Evolutionary conservation across 2,797 vertebrate species (phyloP), one percentile per base, ranked within the genome.

Genomic region (Sorex maritimensis): DNA sequence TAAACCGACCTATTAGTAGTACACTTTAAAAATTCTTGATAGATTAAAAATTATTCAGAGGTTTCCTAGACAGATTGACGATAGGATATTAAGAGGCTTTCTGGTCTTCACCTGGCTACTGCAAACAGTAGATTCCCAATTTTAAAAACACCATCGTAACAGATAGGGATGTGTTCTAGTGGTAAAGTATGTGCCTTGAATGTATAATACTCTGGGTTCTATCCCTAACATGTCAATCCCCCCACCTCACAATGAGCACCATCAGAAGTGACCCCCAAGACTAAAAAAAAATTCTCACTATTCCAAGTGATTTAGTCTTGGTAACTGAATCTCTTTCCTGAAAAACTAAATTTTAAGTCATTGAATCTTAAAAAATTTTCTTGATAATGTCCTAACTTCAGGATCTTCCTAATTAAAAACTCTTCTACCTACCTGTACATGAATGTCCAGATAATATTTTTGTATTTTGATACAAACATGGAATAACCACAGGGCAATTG

Each of bases 361-460:
- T 90, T 81, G 21, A 87, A 26, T 63, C 67, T 84, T 58, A 52
- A 67, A 67, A 88, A 83, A 87, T 44, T 44, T 61, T 6, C 38
- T 80, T 81, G 63, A 6, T n/a, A 74, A 73, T 69, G 23, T 2
- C 67, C 19, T 41, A 34, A 11, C 49, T 19, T 75, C 9, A 87
- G 14, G 10, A 19, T 24, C 19, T 88, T 94, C 24, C 9, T 65
- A 92, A 83, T 24, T 44, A 26, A 28, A 81, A 46, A 26, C 3
- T 17, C 86, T 82, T 86, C 28, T 87, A 14, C 34, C 15, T 83
- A 65, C 63, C 55, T 81, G 15, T 41, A 67, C 24, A 6, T 83
- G 46, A 77, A 8, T 41, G 26, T 24, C 63, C 75, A 12, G 63
- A 38, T 6, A 61, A 55, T 73, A 3, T 23, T 17, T 72, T 78